Evolutionary conservation across 1,140 invertebrate species (phyloP), one percentile per base, ranked within the genome.

Genomic region (fruit fly (Drosophila melanogaster)): DNA sequence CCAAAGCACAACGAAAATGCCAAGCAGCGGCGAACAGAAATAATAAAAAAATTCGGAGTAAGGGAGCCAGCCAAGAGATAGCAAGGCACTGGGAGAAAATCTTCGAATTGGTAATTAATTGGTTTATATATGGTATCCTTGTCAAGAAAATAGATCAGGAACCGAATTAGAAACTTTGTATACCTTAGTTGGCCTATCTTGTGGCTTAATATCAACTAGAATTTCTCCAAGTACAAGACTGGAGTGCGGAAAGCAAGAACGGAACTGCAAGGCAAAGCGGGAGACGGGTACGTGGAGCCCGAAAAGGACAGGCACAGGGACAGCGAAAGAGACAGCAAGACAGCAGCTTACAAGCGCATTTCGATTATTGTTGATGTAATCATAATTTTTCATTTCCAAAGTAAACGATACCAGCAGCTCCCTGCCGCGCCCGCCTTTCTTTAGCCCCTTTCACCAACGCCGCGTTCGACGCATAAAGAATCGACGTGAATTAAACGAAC

Each of bases 351-450:
- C 84, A 87, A 87, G 84, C 84, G 84, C 76, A 87, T 87, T 87
- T 87, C 84, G 84, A 89, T 87, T 87, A 89, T 89, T 87, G 84
- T 87, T 87, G 84, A 87, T 87, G 84, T 87, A 87, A 87, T 87
- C 84, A 87, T 87, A 87, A 87, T 87, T 87, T 87, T 87, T 87
- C 84, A 87, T 87, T 87, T 89, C 84, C 79, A 87, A 89, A 87
- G 84, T 87, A 87, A 87, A 87, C 84, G 84, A 89, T 84, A 83
- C 57, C 65, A 57, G 35, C 65, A 57, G 35, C 5, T 35, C 43
- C 79, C 47, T 37, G n/a, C n/a, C n/a, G n/a, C n/a, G n/a, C 15
- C 33, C 14, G 3, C 44, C 11, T 24, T n/a, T 11, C n/a, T 19
- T 22, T 12, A 44, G 30, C 14, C 15, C 8, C 8, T 19, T 6